Evolutionary conservation across 2,797 vertebrate species (phyloP).

Genomic region (Rhynchotus rufescens): DNA sequence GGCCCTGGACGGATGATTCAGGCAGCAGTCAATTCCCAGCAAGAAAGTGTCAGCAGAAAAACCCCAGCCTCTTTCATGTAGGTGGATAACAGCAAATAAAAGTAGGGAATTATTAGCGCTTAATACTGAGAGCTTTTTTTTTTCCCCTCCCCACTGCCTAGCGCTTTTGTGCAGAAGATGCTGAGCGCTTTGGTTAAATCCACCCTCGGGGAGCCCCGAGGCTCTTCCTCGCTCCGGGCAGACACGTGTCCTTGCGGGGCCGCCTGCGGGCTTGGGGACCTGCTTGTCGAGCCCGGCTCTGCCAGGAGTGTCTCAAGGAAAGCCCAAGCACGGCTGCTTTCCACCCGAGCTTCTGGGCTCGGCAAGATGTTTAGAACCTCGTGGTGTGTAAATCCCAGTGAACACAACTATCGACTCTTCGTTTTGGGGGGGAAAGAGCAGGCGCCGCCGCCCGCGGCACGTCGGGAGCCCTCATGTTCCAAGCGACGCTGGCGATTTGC

Average conservation of each 20-base stretch:
- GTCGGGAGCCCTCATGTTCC: accelerated
- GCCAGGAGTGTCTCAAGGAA: too few relatives aligned
- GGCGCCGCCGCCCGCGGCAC: accelerated
- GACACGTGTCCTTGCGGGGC: background rate
- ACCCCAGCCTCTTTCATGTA: background rate
- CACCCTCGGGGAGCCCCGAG: background rate
- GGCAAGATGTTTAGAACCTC: too few relatives aligned
- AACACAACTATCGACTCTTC: too few relatives aligned
- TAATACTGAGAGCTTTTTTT: conserved; percentile 17
- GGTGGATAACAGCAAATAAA: conserved; percentile 66
- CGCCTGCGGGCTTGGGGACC: background rate
- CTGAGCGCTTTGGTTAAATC: background rate
- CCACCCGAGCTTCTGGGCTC: too few relatives aligned
- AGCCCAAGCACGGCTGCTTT: too few relatives aligned
- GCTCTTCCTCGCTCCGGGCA: background rate
- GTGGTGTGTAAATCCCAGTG: too few relatives aligned
- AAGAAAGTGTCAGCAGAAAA: conserved; percentile 62
- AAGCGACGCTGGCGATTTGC: background rate
- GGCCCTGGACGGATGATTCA: conserved; percentile 68
- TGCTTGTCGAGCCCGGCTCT: background rate
- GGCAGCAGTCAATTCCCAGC: conserved; percentile 55
- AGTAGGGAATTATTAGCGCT: conserved; percentile 60
- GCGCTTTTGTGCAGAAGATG: background rate
- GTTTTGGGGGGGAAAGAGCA: too few relatives aligned
- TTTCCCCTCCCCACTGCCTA: background rate